Percentiles rank a stretch among this genome's conserved stretches.
These are phyloP conservation scores for Graphium colonna DNA, from an alignment of 2,888 invertebrate species.

Conservation along the genomic window DNA sequence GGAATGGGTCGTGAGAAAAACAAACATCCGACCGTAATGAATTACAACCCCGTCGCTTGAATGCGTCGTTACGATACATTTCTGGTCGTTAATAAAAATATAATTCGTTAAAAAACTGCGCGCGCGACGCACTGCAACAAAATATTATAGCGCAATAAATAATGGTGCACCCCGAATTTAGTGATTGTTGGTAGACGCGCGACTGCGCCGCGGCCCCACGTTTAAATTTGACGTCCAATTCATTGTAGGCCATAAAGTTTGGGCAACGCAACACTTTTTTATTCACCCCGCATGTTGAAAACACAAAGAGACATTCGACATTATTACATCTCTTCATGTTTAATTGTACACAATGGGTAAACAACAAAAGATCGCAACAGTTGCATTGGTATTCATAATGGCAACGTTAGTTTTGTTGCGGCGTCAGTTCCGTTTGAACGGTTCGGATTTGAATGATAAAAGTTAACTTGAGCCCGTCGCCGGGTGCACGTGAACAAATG, in stretches of 20 bases:
- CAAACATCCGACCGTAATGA: slow-evolving; percentile 65
- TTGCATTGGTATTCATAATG: slow-evolving; percentile 63
- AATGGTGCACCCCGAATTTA: slow-evolving; percentile 76
- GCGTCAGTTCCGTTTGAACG: slow-evolving; percentile 56
- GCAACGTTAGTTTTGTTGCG: slow-evolving; percentile 60
- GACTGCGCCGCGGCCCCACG: slow-evolving; percentile 70
- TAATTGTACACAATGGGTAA: slow-evolving; percentile 76
- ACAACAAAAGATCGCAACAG: slow-evolving; percentile 73
- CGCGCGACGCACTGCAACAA: slow-evolving; percentile 68
- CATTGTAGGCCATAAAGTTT: slow-evolving; percentile 63
- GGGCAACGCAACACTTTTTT: slow-evolving; percentile 44
- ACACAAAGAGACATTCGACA: slow-evolving; percentile 73
- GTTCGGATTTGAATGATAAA: slow-evolving; percentile 68
- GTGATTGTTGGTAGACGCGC: slow-evolving; percentile 59
- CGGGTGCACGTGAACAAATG: slow-evolving; percentile 63
- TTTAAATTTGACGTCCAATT: slow-evolving; percentile 72
- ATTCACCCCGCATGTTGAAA: slow-evolving; percentile 73
- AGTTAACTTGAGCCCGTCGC: slow-evolving; percentile 49
- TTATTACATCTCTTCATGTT: slow-evolving; percentile 76
- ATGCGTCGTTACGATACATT: slow-evolving; percentile 69
- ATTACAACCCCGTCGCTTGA: slow-evolving; percentile 64
- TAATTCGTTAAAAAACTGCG: slow-evolving; percentile 60
- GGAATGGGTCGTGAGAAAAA: slow-evolving; percentile 61
- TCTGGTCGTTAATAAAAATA: slow-evolving; percentile 65
- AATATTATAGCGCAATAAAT: slow-evolving; percentile 78